Conservation (phyloP, 2,888 invertebrate species). For the Eristalis pertinax region DNA sequence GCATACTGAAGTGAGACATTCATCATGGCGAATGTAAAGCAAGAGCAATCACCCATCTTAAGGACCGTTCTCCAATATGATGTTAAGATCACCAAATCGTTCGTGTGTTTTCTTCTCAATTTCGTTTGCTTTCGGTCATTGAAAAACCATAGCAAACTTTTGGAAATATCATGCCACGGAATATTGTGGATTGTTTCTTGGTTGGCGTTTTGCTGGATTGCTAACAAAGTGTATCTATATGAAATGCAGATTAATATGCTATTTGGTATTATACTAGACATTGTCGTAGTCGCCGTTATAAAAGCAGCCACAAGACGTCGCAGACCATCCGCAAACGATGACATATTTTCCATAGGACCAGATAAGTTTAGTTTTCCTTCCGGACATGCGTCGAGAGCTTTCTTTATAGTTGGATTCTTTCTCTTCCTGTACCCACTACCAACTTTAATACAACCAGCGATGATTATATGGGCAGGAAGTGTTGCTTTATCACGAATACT, state of each 20-base stretch:
- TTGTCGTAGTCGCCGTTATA: slow-evolving; percentile 87
- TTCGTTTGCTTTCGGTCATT: slow-evolving; percentile 77
- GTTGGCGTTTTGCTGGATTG: slow-evolving; percentile 89
- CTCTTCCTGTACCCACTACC: slow-evolving; percentile 85
- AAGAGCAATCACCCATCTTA: background rate
- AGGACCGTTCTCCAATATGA: slow-evolving; percentile 76
- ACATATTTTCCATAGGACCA: slow-evolving; percentile 88
- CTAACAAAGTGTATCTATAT: slow-evolving; percentile 86
- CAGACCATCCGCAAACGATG: slow-evolving; percentile 87
- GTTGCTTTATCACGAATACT: slow-evolving; percentile 91
- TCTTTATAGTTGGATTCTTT: slow-evolving; percentile 89
- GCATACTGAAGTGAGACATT: no score
- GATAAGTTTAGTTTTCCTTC: slow-evolving; percentile 97
- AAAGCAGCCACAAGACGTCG: slow-evolving; percentile 91
- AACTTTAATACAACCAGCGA: slow-evolving; percentile 84
- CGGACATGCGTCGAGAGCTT: slow-evolving; percentile 94
- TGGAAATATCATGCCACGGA: slow-evolving; percentile 92
- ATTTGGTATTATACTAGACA: slow-evolving; percentile 89
- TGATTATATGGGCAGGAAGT: slow-evolving; percentile 88
- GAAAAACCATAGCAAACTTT: slow-evolving; percentile 77
- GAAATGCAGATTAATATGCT: slow-evolving; percentile 93
- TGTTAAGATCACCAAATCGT: slow-evolving; percentile 76
- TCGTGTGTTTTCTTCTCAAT: slow-evolving; percentile 76
- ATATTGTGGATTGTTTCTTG: slow-evolving; percentile 91
- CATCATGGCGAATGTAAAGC: background rate